Base-by-base conservation (phyloP, 2,888 invertebrate genomes). In the Achlya flavicornis region DNA sequence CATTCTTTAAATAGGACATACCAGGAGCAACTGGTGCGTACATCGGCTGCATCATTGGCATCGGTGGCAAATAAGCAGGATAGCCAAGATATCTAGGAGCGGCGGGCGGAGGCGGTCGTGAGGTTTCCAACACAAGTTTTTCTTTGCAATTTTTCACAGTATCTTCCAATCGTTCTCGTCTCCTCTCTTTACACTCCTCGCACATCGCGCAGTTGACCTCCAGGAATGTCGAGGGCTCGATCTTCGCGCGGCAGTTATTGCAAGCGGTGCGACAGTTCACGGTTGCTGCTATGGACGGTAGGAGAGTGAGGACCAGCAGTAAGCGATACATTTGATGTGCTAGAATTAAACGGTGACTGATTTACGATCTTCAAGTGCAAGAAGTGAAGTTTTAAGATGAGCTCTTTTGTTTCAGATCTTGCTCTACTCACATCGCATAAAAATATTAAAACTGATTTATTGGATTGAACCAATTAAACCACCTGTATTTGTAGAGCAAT, bases 181-280 rank as follows among this genome's bases (percentile, higher is more conserved):
- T 71, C 46, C 84, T 72, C 63, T 77, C 79, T 66, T 84, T 84
- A 71, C 41, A 41, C 12, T 41, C 41, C 7, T 41, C 41, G 12
- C 41, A 41, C 92, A 92, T 91, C 32, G 88, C 81, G 71, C 92
- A 92, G 81, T 90, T 86, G 33, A 91, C 86, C 64, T 90, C 86
- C 60, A 89, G 63, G 16, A 88, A 62, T 0, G 77, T 72, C 0
- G 76, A 67, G 11, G 75, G 76, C 14, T 79, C 81, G 5, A 61
- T 58, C 33, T 77, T 70, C 46, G 76, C 75, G 48, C 72, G 73
- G 71, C 91, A 91, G 19, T 74, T 76, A n/a, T 70, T 74, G 75
- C 91, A 91, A 0, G 91, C 87, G 3, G 76, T 73, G 48, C 80
- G 73, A 70, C 91, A 91, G 80, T 86, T 83, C 61, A 91, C 77